These are phyloP conservation scores for Micropterix aruncella DNA, from an alignment of 2,888 invertebrate species.

Conservation along the genomic window DNA sequence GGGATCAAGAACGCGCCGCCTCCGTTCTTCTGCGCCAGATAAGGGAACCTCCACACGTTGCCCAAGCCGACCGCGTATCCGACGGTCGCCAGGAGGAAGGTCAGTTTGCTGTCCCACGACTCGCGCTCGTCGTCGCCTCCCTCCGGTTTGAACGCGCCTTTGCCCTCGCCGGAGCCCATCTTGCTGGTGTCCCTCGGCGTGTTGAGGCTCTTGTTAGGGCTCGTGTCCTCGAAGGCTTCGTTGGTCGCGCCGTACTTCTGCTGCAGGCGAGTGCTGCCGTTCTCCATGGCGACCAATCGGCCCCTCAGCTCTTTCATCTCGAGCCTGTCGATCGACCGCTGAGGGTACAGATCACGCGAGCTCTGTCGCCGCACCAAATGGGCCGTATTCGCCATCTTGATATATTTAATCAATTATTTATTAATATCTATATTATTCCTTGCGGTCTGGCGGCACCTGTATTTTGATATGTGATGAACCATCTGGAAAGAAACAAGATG, in stretches of 20 bases:
- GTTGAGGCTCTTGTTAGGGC: slow-evolving; percentile 27
- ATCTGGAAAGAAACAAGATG: too few relatives aligned
- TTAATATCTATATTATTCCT: too few relatives aligned
- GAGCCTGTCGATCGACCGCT: slow-evolving; percentile 69
- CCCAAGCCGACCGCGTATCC: slow-evolving; percentile 91
- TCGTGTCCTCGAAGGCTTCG: slow-evolving; percentile 54
- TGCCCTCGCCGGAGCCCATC: slow-evolving; percentile 49
- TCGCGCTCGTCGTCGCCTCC: slow-evolving; percentile 66
- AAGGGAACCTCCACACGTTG: slow-evolving; percentile 93
- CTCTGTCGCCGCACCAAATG: slow-evolving; percentile 81
- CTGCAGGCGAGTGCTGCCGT: slow-evolving; percentile 37
- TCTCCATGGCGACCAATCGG: slow-evolving; percentile 59
- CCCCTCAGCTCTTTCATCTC: slow-evolving; percentile 80
- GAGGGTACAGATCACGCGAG: slow-evolving; percentile 68
- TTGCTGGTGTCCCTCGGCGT: slow-evolving; percentile 39
- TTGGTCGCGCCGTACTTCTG: slow-evolving; percentile 78
- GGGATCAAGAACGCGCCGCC: slow-evolving; percentile 96
- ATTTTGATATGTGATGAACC: too few relatives aligned
- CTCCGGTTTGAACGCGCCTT: slow-evolving; percentile 50
- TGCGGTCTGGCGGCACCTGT: too few relatives aligned
- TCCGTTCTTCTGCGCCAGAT: slow-evolving; percentile 88
- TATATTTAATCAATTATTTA: slow-evolving; percentile 6
- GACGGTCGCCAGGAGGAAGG: slow-evolving; percentile 85
- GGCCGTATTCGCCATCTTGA: slow-evolving; percentile 76
- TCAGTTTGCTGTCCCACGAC: slow-evolving; percentile 87